Evolutionary conservation across 2,113 vertebrate species (phyloP), one percentile per base, ranked within the genome.

Genomic region (Xiphias gladius): DNA sequence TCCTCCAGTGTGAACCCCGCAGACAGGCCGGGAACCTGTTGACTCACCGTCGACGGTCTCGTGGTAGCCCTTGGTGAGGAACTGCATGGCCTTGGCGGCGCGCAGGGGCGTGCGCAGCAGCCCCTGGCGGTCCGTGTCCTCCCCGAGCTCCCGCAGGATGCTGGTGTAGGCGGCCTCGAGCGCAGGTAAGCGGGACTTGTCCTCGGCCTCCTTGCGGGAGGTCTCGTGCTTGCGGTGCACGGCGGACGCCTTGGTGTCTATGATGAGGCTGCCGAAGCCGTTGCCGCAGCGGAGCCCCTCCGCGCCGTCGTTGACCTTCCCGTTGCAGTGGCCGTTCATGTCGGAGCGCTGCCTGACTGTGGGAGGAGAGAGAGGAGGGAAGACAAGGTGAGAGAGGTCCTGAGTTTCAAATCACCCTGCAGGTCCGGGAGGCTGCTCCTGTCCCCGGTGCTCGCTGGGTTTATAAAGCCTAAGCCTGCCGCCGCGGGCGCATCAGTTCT

Each of bases 81-180:
- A 96, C 92, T 96, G 95, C 94, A 97, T 96, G 81, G 96, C 95
- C 64, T 94, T 95, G 57, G 96, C 96, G 9, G 96, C 96, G 64
- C 96, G 89, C 16, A 93, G 75, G 22, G 96, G 96, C 3, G 96
- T 97, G 74, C 92, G 93, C 43, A 94, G 81, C 66, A 97, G 92
- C 35, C 96, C 96, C 76, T 96, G 91, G 0, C 96, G 92, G 78
- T 93, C 92, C 2, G 93, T 86, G 92, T 96, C 88, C 83, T 96
- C 96, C 1, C 96, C 96, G 20, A 96, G 89, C 24, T 94, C 94
- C 37, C 74, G 83, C 20, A 97, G 94, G 90, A 97, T 95, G 91
- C 85, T 89, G 48, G 77, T 88, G 93, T 96, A 96, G 37, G 96
- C 96, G 4, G 82, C 83, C 80, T 96, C 91, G 37, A 97, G 72